Base-by-base conservation (phyloP, 2,797 vertebrate genomes). In the Coregonus suidteri region DNA sequence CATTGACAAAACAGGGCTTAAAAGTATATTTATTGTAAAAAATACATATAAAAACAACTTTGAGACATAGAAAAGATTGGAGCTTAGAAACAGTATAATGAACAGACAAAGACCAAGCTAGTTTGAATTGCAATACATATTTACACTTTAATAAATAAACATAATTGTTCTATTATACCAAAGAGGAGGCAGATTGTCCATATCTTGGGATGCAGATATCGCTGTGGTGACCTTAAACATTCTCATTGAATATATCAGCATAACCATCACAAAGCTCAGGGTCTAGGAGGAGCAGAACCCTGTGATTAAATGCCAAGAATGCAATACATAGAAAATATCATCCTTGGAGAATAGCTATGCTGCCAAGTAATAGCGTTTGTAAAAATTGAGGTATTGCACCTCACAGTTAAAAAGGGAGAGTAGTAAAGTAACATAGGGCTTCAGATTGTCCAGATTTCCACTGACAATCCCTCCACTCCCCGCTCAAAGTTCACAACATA, bases 11-110 rank as follows among this genome's bases (percentile, higher is more conserved):
- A 84, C 78, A 47, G 85, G 79, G 87, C 82, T 91, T 90, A 93
- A 89, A 78, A 78, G 56, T 81, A 89, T 91, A 94, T 95, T 95
- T 95, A 95, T 95, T 95, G 94, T 95, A 95, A 95, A 95, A 95
- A 95, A 95, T 95, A 94, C 94, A 94, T 95, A 95, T 93, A 95
- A 95, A 95, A 95, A 91, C 90, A 87, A 89, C 89, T 93, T 93
- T 93, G 91, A 93, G 93, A 94, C 93, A 91, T 95, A 95, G 93
- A 95, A 95, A 95, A 95, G 89, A 91, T 94, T 51, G 88, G 90
- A 90, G 91, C 90, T 92, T 93, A 94, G 92, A 94, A 95, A 94
- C 93, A 87, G 92, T 89, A 93, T 93, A 92, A 91, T 90, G 91
- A 93, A 94, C 91, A 91, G 92, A 94, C 91, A 90, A 91, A 92